Conservation (phyloP, 2,113 vertebrate genomes). For the Danio rerio region DNA sequence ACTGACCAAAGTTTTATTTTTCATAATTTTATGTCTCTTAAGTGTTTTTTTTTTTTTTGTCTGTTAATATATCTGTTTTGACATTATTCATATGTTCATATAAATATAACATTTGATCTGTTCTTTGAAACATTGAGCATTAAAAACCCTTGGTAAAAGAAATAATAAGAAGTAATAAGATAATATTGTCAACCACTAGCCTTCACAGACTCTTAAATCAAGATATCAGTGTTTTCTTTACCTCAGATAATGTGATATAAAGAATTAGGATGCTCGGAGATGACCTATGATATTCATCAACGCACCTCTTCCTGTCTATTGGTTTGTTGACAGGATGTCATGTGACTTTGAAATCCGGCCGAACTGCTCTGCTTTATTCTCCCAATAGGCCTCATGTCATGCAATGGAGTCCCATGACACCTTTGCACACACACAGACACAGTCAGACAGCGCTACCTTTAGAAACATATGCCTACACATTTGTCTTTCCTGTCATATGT, state of each 20-base stretch:
- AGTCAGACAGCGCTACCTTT: background rate
- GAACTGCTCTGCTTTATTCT: constrained; percentile 53
- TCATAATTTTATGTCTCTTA: background rate
- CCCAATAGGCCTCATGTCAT: constrained; percentile 51
- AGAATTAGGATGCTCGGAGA: constrained; percentile 34
- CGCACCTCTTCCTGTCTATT: constrained; percentile 74
- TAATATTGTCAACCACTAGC: background rate
- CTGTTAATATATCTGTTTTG: background rate
- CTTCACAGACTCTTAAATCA: background rate
- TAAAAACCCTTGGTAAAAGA: background rate
- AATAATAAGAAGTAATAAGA: background rate
- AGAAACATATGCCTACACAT: constrained; percentile 13
- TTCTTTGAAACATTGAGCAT: background rate
- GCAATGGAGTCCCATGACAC: constrained; percentile 37
- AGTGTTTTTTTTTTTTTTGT: background rate
- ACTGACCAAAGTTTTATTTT: no score
- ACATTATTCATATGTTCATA: background rate
- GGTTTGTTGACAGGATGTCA: constrained; percentile 75
- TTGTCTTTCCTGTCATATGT: constrained; percentile 20
- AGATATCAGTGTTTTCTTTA: constrained; percentile 12
- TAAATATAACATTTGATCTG: background rate
- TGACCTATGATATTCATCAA: constrained; percentile 62
- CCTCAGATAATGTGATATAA: constrained; percentile 45
- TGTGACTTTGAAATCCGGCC: constrained; percentile 71
- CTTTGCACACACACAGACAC: constrained; percentile 26